Percentiles rank a stretch among this genome's conserved stretches.
Conservation (phyloP, 2,888 invertebrate species). For the Kuschelorhynchus macadamiae region DNA sequence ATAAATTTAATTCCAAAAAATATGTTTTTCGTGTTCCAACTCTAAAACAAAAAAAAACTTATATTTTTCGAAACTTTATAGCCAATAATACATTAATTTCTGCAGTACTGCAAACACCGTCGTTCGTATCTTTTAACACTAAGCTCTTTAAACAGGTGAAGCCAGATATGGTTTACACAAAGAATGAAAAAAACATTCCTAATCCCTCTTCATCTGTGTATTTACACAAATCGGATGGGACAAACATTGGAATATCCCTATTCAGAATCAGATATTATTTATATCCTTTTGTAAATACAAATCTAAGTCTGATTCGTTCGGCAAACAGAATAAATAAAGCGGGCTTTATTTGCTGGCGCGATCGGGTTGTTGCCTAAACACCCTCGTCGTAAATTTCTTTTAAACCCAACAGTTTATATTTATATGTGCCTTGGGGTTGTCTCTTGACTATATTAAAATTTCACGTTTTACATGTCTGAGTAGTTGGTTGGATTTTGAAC, state of each 20-base stretch:
- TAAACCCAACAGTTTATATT: slow-evolving; percentile 21
- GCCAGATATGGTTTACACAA: not conserved
- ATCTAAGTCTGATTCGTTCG: slow-evolving; percentile 19
- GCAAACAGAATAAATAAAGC: slow-evolving; percentile 29
- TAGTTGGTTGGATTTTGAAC: too few species aligned
- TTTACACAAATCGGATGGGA: slow-evolving; percentile 18
- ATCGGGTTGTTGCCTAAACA: slow-evolving; percentile 21
- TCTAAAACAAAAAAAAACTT: too few species aligned
- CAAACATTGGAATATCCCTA: slow-evolving; percentile 19
- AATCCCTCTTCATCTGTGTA: slow-evolving; percentile 15
- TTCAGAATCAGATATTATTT: slow-evolving; percentile 25
- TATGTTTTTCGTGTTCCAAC: too few species aligned
- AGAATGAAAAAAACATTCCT: slow-evolving; percentile 3
- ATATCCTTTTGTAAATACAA: slow-evolving; percentile 22
- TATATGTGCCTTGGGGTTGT: slow-evolving; percentile 10
- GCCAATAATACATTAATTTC: too few species aligned
- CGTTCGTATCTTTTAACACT: too few species aligned
- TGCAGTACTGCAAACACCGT: too few species aligned
- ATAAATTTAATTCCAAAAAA: too few species aligned
- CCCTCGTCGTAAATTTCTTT: slow-evolving; percentile 29
- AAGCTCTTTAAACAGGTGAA: too few species aligned
- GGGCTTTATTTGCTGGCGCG: slow-evolving; percentile 26
- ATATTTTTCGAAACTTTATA: too few species aligned
- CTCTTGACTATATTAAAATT: slow-evolving; percentile 11
- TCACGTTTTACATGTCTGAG: not conserved